Evolutionary conservation across 2,113 vertebrate genomes (phyloP).

Genomic region (Callorhinus ursinus): DNA sequence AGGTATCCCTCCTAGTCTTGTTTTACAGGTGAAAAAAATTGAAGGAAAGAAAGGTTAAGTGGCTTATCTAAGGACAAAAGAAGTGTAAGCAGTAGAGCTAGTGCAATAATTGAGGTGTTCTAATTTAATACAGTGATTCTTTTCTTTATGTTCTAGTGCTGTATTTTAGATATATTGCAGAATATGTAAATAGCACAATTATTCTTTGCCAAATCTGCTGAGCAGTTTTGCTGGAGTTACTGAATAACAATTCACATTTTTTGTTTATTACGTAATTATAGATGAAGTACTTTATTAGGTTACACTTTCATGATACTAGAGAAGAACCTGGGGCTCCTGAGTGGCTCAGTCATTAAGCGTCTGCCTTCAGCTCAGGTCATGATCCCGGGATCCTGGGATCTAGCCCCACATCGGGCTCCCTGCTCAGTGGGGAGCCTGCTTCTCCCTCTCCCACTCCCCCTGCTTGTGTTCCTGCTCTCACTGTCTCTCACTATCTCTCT

Average conservation of each 20-base stretch:
- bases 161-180: background rate
- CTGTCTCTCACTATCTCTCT: too few relatives aligned
- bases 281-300: background rate
- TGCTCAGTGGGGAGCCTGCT: too few relatives aligned
- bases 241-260: background rate
- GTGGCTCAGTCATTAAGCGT: too few relatives aligned
- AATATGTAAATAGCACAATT: background rate
- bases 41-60: background rate
- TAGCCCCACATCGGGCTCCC: too few relatives aligned
- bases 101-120: background rate
- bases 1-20: background rate
- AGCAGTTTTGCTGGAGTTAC: background rate
- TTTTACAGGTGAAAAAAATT: background rate
- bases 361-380: too few relatives aligned
- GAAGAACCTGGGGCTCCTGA: background rate
- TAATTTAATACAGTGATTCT: background rate
- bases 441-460: too few relatives aligned
- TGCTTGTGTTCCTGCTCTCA: too few relatives aligned
- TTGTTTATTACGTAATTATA: background rate
- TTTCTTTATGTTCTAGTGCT: background rate
- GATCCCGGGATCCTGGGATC: too few relatives aligned
- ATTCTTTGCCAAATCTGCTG: background rate
- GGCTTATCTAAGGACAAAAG: background rate
- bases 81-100: background rate
- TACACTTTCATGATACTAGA: background rate